Evolutionary conservation across 2,888 invertebrate species (phyloP).

Genomic region (Thecophora atra): DNA sequence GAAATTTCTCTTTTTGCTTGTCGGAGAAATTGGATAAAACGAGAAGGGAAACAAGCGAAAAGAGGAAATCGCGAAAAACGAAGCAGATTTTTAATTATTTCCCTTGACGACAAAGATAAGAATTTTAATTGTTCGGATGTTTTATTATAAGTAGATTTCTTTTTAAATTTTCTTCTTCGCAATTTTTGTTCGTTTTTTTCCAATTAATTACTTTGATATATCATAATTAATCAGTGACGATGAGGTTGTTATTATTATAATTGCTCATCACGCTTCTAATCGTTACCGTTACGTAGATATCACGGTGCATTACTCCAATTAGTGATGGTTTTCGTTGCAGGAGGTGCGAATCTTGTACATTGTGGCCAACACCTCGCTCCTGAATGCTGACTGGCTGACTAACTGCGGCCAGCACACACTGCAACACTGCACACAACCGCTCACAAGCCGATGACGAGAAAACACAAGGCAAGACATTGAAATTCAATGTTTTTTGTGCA

Average conservation of each 20-base stretch:
- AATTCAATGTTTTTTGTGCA: constrained; percentile 36
- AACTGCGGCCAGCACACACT: background rate
- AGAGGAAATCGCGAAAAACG: background rate
- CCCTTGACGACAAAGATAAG: constrained; percentile 25
- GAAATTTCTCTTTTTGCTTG: background rate
- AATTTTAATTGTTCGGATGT: constrained; percentile 8
- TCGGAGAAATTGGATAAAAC: background rate
- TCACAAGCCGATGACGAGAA: constrained; percentile 10
- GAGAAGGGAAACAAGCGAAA: background rate
- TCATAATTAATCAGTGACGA: background rate
- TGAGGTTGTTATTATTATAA: too few species aligned
- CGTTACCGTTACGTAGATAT: too few species aligned
- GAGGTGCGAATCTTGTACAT: constrained; percentile 21
- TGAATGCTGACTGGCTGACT: constrained; percentile 6
- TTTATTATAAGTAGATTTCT: too few species aligned
- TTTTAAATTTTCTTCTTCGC: background rate
- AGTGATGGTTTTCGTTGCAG: constrained; percentile 31
- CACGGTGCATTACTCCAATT: constrained; percentile 25
- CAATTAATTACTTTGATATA: constrained; percentile 20
- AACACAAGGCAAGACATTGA: constrained; percentile 28
- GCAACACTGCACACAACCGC: background rate
- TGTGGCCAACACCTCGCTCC: constrained; percentile 26
- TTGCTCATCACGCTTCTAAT: too few species aligned
- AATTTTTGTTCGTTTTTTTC: too few species aligned
- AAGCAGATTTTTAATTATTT: constrained; percentile 28